Evolutionary conservation across 2,113 vertebrate species (phyloP), one percentile per base, ranked within the genome.

Genomic region (Petrocephalus zakoni): DNA sequence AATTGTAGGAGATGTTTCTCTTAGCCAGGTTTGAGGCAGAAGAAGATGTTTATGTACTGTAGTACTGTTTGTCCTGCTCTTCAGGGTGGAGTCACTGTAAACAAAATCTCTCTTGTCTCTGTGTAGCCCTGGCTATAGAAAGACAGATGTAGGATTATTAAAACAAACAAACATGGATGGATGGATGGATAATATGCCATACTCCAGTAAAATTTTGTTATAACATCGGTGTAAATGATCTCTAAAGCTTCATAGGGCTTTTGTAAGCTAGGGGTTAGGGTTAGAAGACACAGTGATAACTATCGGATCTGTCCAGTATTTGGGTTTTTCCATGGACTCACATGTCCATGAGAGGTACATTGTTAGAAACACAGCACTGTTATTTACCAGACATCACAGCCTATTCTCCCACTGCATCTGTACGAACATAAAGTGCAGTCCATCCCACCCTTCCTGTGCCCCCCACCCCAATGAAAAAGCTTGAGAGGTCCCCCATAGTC

Each of bases 31-130:
- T 51, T 64, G 56, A 85, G 56, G 52, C 56, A 61, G 29, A 87
- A 56, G 13, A 5, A 25, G 22, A 49, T n/a, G 51, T n/a, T 11
- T 64, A n/a, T n/a, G n/a, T n/a, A n/a, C n/a, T 49, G 34, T 46
- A 56, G 21, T 78, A 88, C 88, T 46, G 19, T 83, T 55, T 88
- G n/a, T 61, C 51, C 75, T 58, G 46, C 11, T 22, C 88, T 47
- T 4, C 21, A 85, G 55, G 42, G 46, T 34, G 13, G 88, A 58
- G 84, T 88, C 34, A 15, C 82, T 52, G 51, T 19, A 85, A 68
- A 6, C n/a, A n/a, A n/a, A 51, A 42, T 82, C 47, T 8, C 52
- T 17, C 81, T 22, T 6, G 51, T 2, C 1, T 22, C 47, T 29
- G 51, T 81, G 4, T 34, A 17, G 15, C 72, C 72, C 29, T 78